These are phyloP conservation scores for Himalopsyche kuldschensis DNA, from an alignment of 2,888 invertebrate genomes.

Conservation along the genomic window DNA sequence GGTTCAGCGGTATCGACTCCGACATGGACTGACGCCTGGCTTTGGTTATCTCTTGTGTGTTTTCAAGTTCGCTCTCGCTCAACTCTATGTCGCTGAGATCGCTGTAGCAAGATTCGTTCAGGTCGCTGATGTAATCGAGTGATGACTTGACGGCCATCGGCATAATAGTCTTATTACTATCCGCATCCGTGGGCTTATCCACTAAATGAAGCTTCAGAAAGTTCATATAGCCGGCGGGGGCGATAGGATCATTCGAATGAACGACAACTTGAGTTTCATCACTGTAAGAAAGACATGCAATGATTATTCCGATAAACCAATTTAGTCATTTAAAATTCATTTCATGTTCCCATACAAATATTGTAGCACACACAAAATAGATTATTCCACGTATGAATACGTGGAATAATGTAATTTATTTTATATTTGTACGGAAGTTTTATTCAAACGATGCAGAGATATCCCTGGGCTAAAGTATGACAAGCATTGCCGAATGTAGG, in stretches of 20 bases:
- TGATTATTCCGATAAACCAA: no score
- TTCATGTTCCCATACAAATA: no score
- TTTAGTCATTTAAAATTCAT: no score
- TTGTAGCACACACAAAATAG: no score
- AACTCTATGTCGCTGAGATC: constrained; percentile 67
- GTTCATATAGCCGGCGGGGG: constrained; percentile 92
- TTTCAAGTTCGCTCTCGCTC: constrained; percentile 64
- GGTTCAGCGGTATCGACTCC: constrained; percentile 45
- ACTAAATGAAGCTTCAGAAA: constrained; percentile 81
- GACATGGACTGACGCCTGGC: constrained; percentile 47
- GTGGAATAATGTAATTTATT: no score
- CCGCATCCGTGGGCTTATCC: constrained; percentile 57
- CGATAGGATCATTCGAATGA: constrained; percentile 89
- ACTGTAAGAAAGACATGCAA: constrained; percentile 54
- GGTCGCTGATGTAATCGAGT: constrained; percentile 63
- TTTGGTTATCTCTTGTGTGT: constrained; percentile 59
- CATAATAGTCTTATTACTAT: constrained; percentile 48
- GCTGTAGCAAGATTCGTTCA: constrained; percentile 66
- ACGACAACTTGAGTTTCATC: constrained; percentile 85
- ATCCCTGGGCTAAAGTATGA: no score
- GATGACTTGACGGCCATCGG: constrained; percentile 60
- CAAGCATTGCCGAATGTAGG: no score
- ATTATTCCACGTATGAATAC: no score
- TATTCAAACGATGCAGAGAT: no score
- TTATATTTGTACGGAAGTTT: no score